Conservation (phyloP, 2,797 vertebrate species). For the Phrynocephalus forsythii region DNA sequence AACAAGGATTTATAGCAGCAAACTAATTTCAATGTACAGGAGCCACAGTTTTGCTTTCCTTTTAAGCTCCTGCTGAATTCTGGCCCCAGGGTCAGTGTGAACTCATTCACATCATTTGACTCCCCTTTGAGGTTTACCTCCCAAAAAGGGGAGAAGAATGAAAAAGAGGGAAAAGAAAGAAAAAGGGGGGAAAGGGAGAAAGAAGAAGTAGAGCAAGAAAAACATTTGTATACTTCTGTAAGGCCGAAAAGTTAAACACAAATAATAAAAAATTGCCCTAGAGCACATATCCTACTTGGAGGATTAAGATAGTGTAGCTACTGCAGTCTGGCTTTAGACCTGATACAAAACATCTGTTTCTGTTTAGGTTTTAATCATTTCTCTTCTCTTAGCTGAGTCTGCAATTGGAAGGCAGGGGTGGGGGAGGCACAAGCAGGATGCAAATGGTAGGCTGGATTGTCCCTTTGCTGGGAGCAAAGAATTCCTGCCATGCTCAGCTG, state of each 20-base stretch:
- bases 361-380: slow-evolving; percentile 38
- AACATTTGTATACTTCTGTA: slow-evolving; percentile 45
- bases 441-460: neutral
- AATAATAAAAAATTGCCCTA: slow-evolving; percentile 48
- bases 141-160: neutral
- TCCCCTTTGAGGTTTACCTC: slow-evolving; percentile 55
- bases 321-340: slow-evolving; percentile 40
- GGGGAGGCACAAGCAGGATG: slow-evolving; percentile 45
- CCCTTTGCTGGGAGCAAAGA: slow-evolving; percentile 26
- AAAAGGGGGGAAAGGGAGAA: neutral
- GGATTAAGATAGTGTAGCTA: slow-evolving; percentile 56
- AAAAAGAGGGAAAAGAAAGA: no score
- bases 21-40: slow-evolving; percentile 1
- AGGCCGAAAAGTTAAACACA: slow-evolving; percentile 41
- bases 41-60: neutral
- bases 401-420: neutral
- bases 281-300: slow-evolving; percentile 36
- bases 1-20: neutral
- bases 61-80: neutral
- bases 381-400: neutral
- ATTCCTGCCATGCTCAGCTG: slow-evolving; percentile 33
- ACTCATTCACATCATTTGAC: neutral
- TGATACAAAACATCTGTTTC: slow-evolving; percentile 55
- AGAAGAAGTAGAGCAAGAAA: neutral
- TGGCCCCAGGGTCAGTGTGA: neutral